Base-by-base conservation (phyloP, 2,888 invertebrate species). In the Vanessa cardui region DNA sequence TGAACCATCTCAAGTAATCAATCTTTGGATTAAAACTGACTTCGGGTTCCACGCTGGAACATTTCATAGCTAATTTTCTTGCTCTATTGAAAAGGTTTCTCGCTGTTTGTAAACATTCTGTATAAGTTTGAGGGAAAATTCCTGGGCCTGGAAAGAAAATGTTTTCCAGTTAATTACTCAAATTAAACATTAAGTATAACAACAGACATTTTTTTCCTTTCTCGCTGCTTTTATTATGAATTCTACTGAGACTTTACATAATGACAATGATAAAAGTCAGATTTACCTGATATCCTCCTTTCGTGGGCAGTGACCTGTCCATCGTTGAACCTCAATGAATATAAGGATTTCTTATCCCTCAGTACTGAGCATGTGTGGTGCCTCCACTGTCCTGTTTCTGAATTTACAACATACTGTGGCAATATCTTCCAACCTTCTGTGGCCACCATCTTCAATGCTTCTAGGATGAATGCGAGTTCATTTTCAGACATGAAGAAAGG, bases 371-470 rank as follows among this genome's bases (percentile, higher is more conserved):
- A 96, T 0, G 96, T 95, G 78, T 96, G 95, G 81, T 98, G 98
- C 71, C 96, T 94, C 98, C 98, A 98, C 84, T 98, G 97, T 0
- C 97, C 98, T 0, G 97, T 97, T 82, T 97, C 96, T 6, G 96
- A 94, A 82, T 98, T 97, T n/a, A 97, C 94, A 12, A 95, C 94
- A 83, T 98, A 98, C 84, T 97, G 96, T 0, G 98, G 98, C 63
- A 98, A 85, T 52, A 98, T 94, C 80, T 97, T 97, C 97, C 98
- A 98, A 0, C 96, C 98, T 89, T 97, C 96, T 5, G 96, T 96
- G 0, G 98, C 97, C 0, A 98, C 96, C 95, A 97, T 96, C 84
- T 96, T 95, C 20, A 98, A 89, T 0, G 97, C 97, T 86, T 97
- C 96, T 74, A 98, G 89, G 3, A 98, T 95, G 83, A 96, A 98